A percentile compares a stretch with the other conserved stretches of the same genome.
Conservation (phyloP, 1,140 invertebrate genomes). For the Triops cancriformis region DNA sequence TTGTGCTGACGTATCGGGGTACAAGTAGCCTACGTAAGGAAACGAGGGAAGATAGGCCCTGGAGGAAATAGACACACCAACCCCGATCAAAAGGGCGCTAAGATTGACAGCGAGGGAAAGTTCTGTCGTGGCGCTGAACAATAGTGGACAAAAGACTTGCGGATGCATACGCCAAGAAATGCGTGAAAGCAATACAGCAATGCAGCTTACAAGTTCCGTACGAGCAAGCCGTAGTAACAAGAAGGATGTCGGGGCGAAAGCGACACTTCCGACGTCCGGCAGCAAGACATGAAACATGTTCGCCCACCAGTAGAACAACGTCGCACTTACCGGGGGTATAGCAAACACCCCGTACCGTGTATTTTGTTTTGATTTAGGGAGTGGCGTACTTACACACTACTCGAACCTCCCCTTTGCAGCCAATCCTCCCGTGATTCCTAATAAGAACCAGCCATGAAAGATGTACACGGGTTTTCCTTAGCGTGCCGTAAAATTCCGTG, state of each 20-base stretch:
- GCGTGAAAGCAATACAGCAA: too few species aligned
- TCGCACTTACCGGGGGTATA: neutral
- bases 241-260: neutral
- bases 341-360: neutral
- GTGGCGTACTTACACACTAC: neutral
- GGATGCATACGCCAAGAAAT: too few species aligned
- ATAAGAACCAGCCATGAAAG: neutral
- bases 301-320: neutral
- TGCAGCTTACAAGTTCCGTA: neutral
- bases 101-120: too few species aligned
- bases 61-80: too few species aligned
- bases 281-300: neutral
- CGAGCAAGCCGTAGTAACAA: neutral
- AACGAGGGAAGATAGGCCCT: too few species aligned
- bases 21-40: too few species aligned
- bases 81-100: too few species aligned
- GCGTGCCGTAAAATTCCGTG: neutral
- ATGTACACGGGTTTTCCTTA: constrained; percentile 6
- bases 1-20: too few species aligned
- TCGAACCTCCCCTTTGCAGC: neutral
- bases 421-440: neutral
- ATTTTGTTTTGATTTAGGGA: neutral
- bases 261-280: constrained; percentile 1
- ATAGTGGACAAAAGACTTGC: too few species aligned
- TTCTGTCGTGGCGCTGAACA: too few species aligned